Evolutionary conservation across 2,888 invertebrate genomes (phyloP), one percentile per base, ranked within the genome.

Genomic region (Therioaphis trifolii): DNA sequence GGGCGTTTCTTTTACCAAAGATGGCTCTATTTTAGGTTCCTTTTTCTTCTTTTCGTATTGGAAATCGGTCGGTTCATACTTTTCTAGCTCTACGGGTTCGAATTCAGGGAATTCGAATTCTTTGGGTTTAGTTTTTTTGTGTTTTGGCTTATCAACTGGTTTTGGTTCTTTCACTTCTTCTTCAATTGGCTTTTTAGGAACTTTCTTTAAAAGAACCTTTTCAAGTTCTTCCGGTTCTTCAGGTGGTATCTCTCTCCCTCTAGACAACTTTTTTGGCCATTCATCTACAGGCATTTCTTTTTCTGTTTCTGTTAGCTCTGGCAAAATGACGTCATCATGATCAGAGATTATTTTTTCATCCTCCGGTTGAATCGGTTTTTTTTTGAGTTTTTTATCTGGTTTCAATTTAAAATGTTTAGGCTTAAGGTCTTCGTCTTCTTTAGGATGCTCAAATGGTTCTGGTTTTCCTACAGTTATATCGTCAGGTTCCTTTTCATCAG

Each of bases 401-500:
- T 86, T 87, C 27, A 86, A 82, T 66, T 84, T 85, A 27, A 80
- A 85, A 18, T 80, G 55, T 5, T 74, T 52, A 0, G 72, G 71
- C 5, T 72, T 72, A 29, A 72, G 27, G n/a, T 52, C n/a, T 9
- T 52, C 29, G 4, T 52, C 71, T n/a, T 72, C 52, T 52, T n/a
- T 72, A 9, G 71, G 49, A 72, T 29, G n/a, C 4, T 72, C 71
- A 29, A 11, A 11, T 18, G 88, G 88, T 86, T 88, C 87, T 2
- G 89, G 86, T 84, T 87, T 87, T 0, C 88, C 86, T 29, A 87
- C 86, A 43, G 87, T 87, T 11, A n/a, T n/a, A 5, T 86, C 74
- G 78, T 86, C 86, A 21, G 86, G 86, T 0, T 88, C 87, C 46
- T 87, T 86, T 24, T 88, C 85, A 29, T 88, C 88, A 74, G 88